Base-by-base conservation (phyloP, 2,113 vertebrate genomes). In the Chamaetylas fuelleborni region DNA sequence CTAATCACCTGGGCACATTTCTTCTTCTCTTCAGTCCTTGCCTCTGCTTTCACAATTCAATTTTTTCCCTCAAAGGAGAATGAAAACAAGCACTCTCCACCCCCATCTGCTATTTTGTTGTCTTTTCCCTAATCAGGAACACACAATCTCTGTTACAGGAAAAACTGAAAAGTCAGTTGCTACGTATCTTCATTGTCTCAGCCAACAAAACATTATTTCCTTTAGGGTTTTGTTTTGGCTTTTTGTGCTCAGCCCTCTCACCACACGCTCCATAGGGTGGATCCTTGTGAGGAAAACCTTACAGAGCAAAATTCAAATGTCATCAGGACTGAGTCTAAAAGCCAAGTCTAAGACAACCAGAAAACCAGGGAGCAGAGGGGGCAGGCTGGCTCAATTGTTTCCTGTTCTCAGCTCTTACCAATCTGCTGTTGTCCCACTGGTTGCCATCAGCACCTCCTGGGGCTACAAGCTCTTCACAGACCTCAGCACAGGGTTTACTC, bases 251-350 rank as follows among this genome's bases (percentile, higher is more conserved):
- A 58, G 47, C 17, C 69, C 71, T 58, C 42, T 67, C 17, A 70
- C 42, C 4, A 2, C 0, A 0, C 0, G 0, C 22, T 90, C 58
- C 8, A 11, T 12, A 57, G n/a, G 19, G 28, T n/a, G 17, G 53
- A 7, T 86, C 14, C 56, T 86, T 56, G 14, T 47, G 45, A 76
- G 74, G 48, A 88, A 90, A 90, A n/a, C 12, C 69, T 66, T 50
- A 48, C 14, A 66, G 56, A 81, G 53, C 33, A 82, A 70, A 62
- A 25, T 72, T 11, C 26, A 85, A 79, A 80, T 48, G 26, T 48
- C 71, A 81, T 58, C 53, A 69, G 34, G 40, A 60, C 15, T 11
- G 15, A 72, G 29, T 56, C 48, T 77, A 56, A 89, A 91, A 81
- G 48, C 29, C 23, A 71, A 60, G 33, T 18, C 20, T 34, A 88